phyloP scores from a whole-genome alignment of 1,140 invertebrate species.

The Apis cerana region DNA sequence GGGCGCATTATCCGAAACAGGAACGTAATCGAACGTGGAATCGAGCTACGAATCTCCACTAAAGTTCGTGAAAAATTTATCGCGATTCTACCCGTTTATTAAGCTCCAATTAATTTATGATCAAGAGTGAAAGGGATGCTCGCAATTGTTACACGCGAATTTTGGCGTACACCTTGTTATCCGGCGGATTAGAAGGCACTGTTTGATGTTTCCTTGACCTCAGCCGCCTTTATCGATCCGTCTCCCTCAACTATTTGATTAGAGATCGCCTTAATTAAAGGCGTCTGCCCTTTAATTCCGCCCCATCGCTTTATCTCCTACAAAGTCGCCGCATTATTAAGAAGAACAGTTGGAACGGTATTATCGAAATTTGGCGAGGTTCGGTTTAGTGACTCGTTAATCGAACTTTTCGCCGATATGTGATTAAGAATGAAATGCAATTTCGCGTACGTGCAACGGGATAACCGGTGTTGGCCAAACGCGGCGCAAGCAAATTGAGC shows the following conservation, averaged over 20 bases:
- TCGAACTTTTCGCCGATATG: not conserved
- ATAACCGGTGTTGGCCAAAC: not conserved
- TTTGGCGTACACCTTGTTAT: not conserved
- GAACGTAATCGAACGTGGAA: slow-evolving; percentile 28
- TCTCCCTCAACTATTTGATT: slow-evolving; percentile 52
- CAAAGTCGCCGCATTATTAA: slow-evolving; percentile 17
- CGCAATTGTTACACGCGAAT: not conserved
- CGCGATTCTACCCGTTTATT: too few species aligned
- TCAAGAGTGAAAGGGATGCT: not conserved
- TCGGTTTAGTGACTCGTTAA: not conserved
- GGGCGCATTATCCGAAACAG: slow-evolving; percentile 8
- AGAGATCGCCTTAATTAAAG: slow-evolving; percentile 54
- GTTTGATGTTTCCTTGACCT: slow-evolving; percentile 38
- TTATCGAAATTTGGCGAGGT: not conserved
- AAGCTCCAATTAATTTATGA: not conserved
- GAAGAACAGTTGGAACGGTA: not conserved
- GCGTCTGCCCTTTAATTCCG: slow-evolving; percentile 27
- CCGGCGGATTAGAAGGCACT: not conserved
- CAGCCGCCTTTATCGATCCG: not conserved
- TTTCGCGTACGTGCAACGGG: not conserved
- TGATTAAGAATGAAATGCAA: not conserved
- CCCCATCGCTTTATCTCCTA: slow-evolving; percentile 33
- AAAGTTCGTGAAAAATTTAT: not conserved
- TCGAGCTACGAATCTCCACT: not conserved
- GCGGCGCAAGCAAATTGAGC: slow-evolving; percentile 27